Percentiles rank a stretch among this genome's conserved stretches.
phyloP scores from a whole-genome alignment of 2,888 invertebrate genomes.

The Pandemis heparana region DNA sequence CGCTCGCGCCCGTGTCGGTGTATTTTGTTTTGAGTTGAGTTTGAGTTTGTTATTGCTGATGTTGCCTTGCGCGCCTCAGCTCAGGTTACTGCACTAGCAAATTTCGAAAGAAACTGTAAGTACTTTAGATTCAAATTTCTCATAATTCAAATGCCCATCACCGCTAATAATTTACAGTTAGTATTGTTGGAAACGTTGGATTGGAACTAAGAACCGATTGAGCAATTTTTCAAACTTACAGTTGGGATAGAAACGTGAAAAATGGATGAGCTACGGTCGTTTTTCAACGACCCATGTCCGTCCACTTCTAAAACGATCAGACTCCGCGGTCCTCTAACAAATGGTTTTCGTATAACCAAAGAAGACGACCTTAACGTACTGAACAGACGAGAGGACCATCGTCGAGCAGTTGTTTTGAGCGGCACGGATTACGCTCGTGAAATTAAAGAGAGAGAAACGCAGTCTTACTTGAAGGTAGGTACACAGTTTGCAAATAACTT shows the following conservation, averaged over 20 bases:
- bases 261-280: conserved; percentile 76
- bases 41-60: too few relatives aligned
- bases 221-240: not conserved
- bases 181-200: not conserved
- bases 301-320: conserved; percentile 61
- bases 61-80: too few relatives aligned
- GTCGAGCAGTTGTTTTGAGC: conserved; percentile 60
- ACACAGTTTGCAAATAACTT: not conserved
- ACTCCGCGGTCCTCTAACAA: conserved; percentile 70
- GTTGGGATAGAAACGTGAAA: conserved; percentile 16
- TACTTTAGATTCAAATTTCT: not conserved
- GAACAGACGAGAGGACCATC: conserved; percentile 68
- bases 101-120: not conserved
- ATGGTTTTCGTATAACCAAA: conserved; percentile 67
- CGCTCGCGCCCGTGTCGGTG: too few relatives aligned
- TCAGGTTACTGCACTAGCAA: too few relatives aligned
- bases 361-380: conserved; percentile 61
- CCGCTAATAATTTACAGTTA: not conserved
- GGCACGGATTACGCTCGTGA: conserved; percentile 73
- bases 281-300: conserved; percentile 69
- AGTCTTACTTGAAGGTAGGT: conserved; percentile 68
- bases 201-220: too few relatives aligned
- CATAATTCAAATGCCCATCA: too few relatives aligned
- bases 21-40: too few relatives aligned
- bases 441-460: conserved; percentile 65